Base-by-base conservation (phyloP, 2,888 invertebrate species). In the Melinopterus prodromus region DNA sequence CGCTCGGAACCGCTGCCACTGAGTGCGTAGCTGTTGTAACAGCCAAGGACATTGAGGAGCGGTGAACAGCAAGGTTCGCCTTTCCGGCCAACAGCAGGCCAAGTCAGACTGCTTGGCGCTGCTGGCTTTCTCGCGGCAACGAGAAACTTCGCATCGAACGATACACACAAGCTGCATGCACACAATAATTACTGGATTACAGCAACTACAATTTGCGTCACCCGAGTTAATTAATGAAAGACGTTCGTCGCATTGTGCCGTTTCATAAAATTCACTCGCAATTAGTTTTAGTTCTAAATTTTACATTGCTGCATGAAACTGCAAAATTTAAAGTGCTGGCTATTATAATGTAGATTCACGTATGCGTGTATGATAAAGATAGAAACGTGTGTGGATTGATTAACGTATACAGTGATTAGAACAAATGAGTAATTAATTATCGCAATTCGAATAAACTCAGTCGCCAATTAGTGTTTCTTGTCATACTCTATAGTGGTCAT, bases 41-140 rank as follows among this genome's bases (percentile, higher is more conserved):
- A 53, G 53, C 74, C 74, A 74, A 74, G 74, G 74, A 74, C 35
- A 74, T 74, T 36, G 26, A 26, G 26, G 26, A 26, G 26, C 26
- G 26, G 26, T 26, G 26, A 26, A 26, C 26, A 26, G 74, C 35
- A 36, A n/a, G 26, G 37, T 35, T 74, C 74, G 74, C 74, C 36
- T n/a, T 74, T 37, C 36, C 74, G 26, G 74, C 71, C 71, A 71
- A 26, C 16, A 71, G 71, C 35, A 16, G 71, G 71, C 35, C 26
- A 37, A 35, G 14, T 35, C 74, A 74, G 74, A 74, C 74, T 74
- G 74, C 74, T 35, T 74, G 74, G 71, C 71, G 15, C 71, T 71
- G 71, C 71, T 15, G 26, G 71, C 71, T 15, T 15, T 71, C 16
- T 26, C 71, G 26, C n/a, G 14, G 74, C 74, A 37, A 74, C 74